These are phyloP conservation scores for Pterocles orientalis DNA, from an alignment of 2,113 vertebrate genomes.

Conservation along the genomic window DNA sequence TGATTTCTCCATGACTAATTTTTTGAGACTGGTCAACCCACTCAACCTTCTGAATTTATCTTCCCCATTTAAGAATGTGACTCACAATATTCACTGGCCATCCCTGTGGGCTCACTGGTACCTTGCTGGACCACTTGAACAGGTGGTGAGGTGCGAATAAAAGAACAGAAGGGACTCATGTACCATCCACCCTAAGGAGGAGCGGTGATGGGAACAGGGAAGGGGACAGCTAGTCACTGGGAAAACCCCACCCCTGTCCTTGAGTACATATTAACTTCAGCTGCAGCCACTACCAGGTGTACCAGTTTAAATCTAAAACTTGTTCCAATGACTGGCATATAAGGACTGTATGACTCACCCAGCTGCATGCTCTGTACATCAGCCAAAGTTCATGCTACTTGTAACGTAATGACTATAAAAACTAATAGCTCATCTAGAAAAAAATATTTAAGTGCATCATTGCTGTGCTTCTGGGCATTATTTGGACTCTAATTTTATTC, in stretches of 20 bases:
- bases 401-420: background rate
- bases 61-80: background rate
- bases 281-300: background rate
- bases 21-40: background rate
- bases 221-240: background rate
- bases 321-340: background rate
- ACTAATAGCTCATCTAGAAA: background rate
- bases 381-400: background rate
- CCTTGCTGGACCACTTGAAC: background rate
- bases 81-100: background rate
- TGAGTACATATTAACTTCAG: background rate
- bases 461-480: background rate
- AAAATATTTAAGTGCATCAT: background rate
- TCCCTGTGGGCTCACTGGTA: background rate
- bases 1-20: background rate
- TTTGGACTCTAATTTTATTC: background rate
- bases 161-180: background rate
- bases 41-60: background rate
- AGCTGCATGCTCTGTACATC: rapidly evolving
- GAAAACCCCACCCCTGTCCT: background rate
- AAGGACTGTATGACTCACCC: rapidly evolving
- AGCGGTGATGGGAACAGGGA: background rate
- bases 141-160: background rate
- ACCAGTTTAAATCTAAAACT: background rate
- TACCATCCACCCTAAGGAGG: background rate